phyloP scores from a whole-genome alignment of 2,113 vertebrate genomes.

The Lophura nycthemera region DNA sequence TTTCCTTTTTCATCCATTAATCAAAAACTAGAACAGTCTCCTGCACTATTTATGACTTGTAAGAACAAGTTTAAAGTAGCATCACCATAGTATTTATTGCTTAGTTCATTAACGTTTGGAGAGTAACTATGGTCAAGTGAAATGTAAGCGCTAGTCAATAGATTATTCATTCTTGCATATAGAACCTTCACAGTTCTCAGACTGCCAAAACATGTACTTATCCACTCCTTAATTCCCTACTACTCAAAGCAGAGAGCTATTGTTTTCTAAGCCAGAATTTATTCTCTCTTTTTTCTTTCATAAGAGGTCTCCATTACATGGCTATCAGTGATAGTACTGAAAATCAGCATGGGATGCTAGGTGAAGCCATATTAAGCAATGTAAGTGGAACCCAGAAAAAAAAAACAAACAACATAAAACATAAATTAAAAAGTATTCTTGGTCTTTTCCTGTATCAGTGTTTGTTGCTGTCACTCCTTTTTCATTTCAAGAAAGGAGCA shows the following conservation, averaged over 20 bases:
- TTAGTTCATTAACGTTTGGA: neutral
- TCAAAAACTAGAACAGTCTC: neutral
- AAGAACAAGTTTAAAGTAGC: neutral
- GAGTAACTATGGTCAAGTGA: neutral
- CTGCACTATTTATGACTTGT: neutral
- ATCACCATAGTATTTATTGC: neutral
- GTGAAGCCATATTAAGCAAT: neutral
- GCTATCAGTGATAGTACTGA: neutral
- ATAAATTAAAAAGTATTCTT: slow-evolving; percentile 1
- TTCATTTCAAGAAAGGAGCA: neutral
- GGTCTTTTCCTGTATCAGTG: neutral
- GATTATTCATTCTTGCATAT: neutral
- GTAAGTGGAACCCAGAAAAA: neutral
- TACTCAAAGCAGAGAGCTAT: neutral
- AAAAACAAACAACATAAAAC: neutral
- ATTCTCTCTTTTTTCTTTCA: neutral
- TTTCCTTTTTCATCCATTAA: neutral
- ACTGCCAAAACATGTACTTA: neutral
- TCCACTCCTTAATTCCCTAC: neutral
- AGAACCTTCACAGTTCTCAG: neutral
- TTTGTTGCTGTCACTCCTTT: neutral
- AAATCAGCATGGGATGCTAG: neutral
- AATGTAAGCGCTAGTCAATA: neutral
- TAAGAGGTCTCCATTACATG: neutral
- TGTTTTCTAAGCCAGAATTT: neutral